These are phyloP conservation scores for Fragum whitleyi DNA, from an alignment of 2,888 invertebrate genomes.

Conservation along the genomic window DNA sequence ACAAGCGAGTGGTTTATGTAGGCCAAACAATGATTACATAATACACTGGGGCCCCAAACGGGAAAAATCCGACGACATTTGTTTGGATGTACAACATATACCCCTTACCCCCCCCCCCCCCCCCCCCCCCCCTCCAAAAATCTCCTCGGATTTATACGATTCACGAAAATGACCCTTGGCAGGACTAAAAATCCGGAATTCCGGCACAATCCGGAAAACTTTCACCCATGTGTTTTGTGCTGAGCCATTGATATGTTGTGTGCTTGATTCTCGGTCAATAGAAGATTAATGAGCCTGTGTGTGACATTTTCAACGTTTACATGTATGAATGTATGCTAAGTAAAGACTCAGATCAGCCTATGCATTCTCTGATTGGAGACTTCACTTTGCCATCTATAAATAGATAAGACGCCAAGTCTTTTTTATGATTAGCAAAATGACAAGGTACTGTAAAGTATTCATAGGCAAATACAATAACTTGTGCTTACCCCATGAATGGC, in stretches of 20 bases:
- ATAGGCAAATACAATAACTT: too few species aligned
- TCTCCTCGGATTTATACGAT: slow-evolving; percentile 4
- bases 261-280: background rate
- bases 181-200: background rate
- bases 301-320: too few species aligned
- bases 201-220: background rate
- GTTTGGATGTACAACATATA: background rate
- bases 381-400: too few species aligned
- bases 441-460: too few species aligned
- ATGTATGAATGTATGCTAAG: too few species aligned
- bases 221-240: background rate
- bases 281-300: too few species aligned
- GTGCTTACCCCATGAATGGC: too few species aligned
- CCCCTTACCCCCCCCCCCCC: background rate
- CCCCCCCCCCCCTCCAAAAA: background rate
- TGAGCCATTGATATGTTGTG: background rate
- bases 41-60: background rate
- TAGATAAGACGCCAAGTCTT: too few species aligned
- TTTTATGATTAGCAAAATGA: too few species aligned
- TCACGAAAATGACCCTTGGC: background rate
- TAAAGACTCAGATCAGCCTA: too few species aligned
- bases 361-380: too few species aligned
- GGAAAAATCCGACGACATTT: background rate
- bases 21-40: background rate
- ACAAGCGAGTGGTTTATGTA: background rate